phyloP scores from a whole-genome alignment of 2,113 vertebrate genomes.

The Gavia stellata region DNA sequence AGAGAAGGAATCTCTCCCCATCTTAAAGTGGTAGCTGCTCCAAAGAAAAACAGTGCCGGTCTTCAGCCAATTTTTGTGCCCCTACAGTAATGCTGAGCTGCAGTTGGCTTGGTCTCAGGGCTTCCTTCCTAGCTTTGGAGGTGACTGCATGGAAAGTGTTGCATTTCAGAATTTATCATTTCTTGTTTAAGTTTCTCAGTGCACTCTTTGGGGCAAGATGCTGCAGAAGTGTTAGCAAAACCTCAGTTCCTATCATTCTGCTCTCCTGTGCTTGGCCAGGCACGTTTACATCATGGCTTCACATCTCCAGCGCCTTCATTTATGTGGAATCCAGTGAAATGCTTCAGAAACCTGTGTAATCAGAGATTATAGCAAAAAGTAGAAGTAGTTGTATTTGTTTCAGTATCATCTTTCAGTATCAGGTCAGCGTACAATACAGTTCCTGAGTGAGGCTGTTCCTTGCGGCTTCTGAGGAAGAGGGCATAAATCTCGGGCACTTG shows the following conservation, averaged over 20 bases:
- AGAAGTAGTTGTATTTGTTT: neutral
- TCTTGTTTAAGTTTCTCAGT: neutral
- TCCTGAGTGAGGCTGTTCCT: neutral
- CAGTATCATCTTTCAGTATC: neutral
- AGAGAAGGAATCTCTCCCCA: neutral
- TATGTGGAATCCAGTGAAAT: neutral
- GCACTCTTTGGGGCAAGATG: neutral
- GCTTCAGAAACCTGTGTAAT: rapidly evolving
- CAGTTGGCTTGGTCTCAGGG: neutral
- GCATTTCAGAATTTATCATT: neutral
- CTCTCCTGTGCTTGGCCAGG: neutral
- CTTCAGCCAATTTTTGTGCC: neutral
- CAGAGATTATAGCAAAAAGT: neutral
- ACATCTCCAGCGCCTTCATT: neutral
- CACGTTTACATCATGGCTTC: neutral
- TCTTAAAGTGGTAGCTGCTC: neutral
- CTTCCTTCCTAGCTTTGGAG: neutral
- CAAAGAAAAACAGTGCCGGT: neutral
- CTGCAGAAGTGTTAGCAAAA: neutral
- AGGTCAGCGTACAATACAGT: neutral
- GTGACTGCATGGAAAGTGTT: neutral
- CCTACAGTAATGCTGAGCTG: neutral
- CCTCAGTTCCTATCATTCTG: neutral
- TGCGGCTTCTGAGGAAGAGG: neutral
- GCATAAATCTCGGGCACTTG: neutral